Evolutionary conservation across 2,888 invertebrate species (phyloP), one percentile per base, ranked within the genome.

Genomic region (Drosophila algonquin): DNA sequence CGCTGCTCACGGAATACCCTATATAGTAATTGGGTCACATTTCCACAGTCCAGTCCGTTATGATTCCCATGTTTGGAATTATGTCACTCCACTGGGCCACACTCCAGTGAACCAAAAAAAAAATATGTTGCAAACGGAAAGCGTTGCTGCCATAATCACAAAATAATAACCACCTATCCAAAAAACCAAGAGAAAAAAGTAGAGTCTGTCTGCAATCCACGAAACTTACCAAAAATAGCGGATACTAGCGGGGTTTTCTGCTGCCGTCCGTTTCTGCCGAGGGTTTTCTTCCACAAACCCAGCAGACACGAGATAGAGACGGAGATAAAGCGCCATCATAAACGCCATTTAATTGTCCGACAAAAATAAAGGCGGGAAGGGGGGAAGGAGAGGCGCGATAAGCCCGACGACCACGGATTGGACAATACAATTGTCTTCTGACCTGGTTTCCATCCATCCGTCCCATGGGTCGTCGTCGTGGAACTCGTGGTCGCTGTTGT

Each of bases 111-210:
- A 5, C 24, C 24, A 24, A 61, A 69, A 44, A 76, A 52, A 21
- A 21, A 21, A 65, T 76, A 63, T 76, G 80, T 77, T 65, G 79
- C 79, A 81, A 81, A 80, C 73, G 79, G 79, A 81, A 79, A 79
- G 65, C 79, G 67, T 63, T 63, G 78, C 65, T 77, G 57, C 47
- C 71, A 80, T 80, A 80, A 79, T 79, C 73, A 79, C 79, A 79
- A 81, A 76, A 81, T 80, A 80, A 79, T 81, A 80, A 76, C 76
- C 81, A n/a, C 18, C 32, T 2, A 14, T 40, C 40, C n/a, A n/a
- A 40, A 40, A n/a, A 7, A 14, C 6, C 14, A 40, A 48, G 24
- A 75, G 63, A 14, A 71, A 69, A 21, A 30, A 10, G 61, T 58
- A 51, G 58, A 30, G 30, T 30, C 30, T 30, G 8, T 74, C 27